Percentiles rank a stretch among this genome's conserved stretches.
These are phyloP conservation scores for Bombus consobrinus DNA, from an alignment of 1,140 invertebrate species.

Conservation along the genomic window DNA sequence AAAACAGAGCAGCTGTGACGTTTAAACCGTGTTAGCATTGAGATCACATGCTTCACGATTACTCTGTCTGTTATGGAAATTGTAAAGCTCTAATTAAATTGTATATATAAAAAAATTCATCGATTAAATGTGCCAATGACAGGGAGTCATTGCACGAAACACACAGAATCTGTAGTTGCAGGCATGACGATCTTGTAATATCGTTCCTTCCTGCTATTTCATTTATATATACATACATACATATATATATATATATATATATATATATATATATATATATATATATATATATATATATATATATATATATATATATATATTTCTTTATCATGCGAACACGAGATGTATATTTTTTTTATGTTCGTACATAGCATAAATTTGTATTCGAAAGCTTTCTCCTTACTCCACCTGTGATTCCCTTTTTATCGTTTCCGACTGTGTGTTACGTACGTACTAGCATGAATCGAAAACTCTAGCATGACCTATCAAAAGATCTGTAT, in stretches of 20 bases:
- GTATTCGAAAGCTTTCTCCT: conserved; percentile 36
- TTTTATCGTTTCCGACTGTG: conserved; percentile 19
- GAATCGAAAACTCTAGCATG: conserved; percentile 27
- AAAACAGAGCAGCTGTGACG: conserved; percentile 45
- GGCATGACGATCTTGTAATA: conserved; percentile 55
- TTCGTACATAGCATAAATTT: conserved; percentile 67
- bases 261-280: conserved; percentile 18
- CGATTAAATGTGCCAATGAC: conserved; percentile 55
- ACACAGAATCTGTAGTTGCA: conserved; percentile 53
- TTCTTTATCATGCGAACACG: conserved; percentile 56
- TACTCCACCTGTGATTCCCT: conserved; percentile 36
- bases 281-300: too few relatives aligned
- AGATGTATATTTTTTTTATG: conserved; percentile 68
- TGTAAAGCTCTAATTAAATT: conserved; percentile 65
- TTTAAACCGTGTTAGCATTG: conserved; percentile 25
- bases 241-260: too few relatives aligned
- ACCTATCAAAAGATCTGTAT: conserved; percentile 2
- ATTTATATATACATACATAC: conserved; percentile 29
- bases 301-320: conserved; percentile 12
- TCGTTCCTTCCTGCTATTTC: conserved; percentile 42
- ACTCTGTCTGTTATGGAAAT: conserved; percentile 45
- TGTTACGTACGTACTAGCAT: conserved; percentile 19
- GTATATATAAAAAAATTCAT: conserved; percentile 68
- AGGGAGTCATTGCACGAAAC: conserved; percentile 43
- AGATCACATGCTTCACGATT: conserved; percentile 36